Percentiles rank a stretch among this genome's conserved stretches.
Conservation (phyloP, 2,797 vertebrate genomes). For the Orestias chungarensis region DNA sequence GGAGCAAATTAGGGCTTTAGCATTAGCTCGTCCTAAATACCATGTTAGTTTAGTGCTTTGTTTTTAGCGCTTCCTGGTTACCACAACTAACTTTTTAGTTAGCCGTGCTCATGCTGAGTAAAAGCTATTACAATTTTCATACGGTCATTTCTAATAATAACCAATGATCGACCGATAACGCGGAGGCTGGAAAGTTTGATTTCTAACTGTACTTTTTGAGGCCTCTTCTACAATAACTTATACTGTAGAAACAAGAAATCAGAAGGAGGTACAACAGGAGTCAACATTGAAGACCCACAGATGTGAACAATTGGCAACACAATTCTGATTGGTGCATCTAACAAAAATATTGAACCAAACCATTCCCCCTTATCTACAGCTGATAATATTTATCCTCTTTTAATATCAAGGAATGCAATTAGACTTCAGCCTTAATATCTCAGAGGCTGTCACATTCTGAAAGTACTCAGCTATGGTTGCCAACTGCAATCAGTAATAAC, state of each 20-base stretch:
- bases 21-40: too few relatives aligned
- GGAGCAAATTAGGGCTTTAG: too few relatives aligned
- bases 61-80: too few relatives aligned
- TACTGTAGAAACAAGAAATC: neutral
- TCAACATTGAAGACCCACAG: neutral
- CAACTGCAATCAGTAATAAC: constrained; percentile 99
- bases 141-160: too few relatives aligned
- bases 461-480: constrained; percentile 90
- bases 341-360: constrained; percentile 88
- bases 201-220: too few relatives aligned
- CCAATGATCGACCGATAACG: too few relatives aligned
- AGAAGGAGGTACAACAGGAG: neutral
- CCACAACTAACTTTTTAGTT: too few relatives aligned
- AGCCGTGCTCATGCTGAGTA: too few relatives aligned
- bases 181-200: too few relatives aligned
- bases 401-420: constrained; percentile 99
- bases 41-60: too few relatives aligned
- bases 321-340: neutral
- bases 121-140: too few relatives aligned
- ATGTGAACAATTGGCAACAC: neutral
- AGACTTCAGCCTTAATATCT: constrained; percentile 99
- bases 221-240: too few relatives aligned
- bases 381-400: constrained; percentile 87
- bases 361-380: constrained; percentile 91
- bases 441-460: constrained; percentile 95